Percentiles rank a stretch among this genome's conserved stretches.
phyloP scores from a whole-genome alignment of 2,888 invertebrate species.

The Luperina nickerlii region DNA sequence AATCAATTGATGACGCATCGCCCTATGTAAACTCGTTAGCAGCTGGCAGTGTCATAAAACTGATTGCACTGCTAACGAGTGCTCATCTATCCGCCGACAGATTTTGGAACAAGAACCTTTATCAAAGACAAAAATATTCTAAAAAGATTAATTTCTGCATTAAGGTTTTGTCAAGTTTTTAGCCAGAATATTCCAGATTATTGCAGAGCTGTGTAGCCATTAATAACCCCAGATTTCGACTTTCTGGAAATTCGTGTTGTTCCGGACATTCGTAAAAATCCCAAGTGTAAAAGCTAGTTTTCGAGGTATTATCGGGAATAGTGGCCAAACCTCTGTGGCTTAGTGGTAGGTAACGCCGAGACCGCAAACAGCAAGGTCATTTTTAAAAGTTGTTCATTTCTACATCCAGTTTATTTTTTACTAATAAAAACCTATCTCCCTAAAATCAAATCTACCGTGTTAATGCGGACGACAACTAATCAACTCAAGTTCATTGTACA shows the following conservation, averaged over 20 bases:
- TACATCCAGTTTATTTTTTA: background rate
- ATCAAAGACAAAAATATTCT: background rate
- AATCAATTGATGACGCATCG: constrained; percentile 32
- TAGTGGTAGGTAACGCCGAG: background rate
- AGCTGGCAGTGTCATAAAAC: background rate
- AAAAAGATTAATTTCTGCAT: background rate
- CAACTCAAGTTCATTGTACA: background rate
- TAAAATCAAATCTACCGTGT: background rate
- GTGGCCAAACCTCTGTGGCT: background rate
- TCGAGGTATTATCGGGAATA: background rate
- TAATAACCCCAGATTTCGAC: background rate
- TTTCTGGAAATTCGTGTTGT: background rate
- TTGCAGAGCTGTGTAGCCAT: background rate
- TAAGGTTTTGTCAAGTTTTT: background rate
- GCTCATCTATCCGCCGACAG: background rate
- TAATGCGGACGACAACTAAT: background rate
- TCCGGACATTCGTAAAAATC: background rate
- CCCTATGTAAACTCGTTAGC: constrained; percentile 26
- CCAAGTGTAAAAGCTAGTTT: background rate
- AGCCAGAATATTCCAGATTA: background rate
- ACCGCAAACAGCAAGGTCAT: background rate
- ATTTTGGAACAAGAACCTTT: background rate
- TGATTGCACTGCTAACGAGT: constrained; percentile 16
- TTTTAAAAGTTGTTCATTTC: background rate
- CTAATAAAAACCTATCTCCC: too few species aligned